These are phyloP conservation scores for Philereme transversata DNA, from an alignment of 2,888 invertebrate genomes.

Conservation along the genomic window DNA sequence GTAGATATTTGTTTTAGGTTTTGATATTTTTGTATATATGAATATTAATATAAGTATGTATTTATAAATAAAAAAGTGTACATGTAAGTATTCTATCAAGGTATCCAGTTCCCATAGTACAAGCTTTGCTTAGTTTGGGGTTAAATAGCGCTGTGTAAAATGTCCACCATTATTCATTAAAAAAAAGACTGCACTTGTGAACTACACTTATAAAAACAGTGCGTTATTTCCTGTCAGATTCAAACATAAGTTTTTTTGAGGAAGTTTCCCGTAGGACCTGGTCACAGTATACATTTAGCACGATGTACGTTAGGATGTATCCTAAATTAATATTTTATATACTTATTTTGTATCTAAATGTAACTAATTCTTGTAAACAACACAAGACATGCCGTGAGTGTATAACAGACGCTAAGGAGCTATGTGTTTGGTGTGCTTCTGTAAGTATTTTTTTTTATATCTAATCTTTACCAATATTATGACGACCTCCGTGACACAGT, in stretches of 20 bases:
- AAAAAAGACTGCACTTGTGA: neutral
- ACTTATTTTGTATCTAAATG: slow-evolving; percentile 14
- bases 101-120: too few relatives aligned
- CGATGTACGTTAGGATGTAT: slow-evolving; percentile 9
- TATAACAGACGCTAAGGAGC: slow-evolving; percentile 48
- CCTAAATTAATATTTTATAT: slow-evolving; percentile 6
- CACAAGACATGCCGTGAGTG: slow-evolving; percentile 59
- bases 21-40: too few relatives aligned
- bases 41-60: too few relatives aligned
- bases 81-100: too few relatives aligned
- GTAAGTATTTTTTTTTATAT: slow-evolving; percentile 50
- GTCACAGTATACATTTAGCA: slow-evolving; percentile 13
- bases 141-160: too few relatives aligned
- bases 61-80: too few relatives aligned
- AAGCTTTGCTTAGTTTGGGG: too few relatives aligned
- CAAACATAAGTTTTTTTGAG: too few relatives aligned
- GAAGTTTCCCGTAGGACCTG: too few relatives aligned
- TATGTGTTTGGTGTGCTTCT: slow-evolving; percentile 65
- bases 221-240: slow-evolving; percentile 13
- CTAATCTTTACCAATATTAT: too few relatives aligned
- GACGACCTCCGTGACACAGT: too few relatives aligned
- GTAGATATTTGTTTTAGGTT: too few relatives aligned
- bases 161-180: neutral
- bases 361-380: slow-evolving; percentile 45
- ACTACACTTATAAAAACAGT: slow-evolving; percentile 1